phyloP scores from a whole-genome alignment of 2,888 invertebrate genomes.

The Ecdyonurus torrentis region DNA sequence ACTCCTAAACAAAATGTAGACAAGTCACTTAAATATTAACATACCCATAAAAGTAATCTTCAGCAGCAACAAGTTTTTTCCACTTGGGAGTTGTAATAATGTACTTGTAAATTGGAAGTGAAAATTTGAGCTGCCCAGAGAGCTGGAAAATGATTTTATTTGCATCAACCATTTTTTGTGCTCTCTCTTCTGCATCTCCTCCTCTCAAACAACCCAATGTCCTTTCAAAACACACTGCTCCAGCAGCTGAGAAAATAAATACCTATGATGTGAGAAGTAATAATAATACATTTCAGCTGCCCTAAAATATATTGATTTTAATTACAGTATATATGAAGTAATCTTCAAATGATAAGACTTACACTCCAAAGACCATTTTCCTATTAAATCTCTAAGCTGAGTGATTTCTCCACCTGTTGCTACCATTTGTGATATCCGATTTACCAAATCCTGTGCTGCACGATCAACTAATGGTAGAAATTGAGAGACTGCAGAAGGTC shows the following conservation, averaged over 20 bases:
- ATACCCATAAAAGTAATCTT: slow-evolving; percentile 31
- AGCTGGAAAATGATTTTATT: slow-evolving; percentile 21
- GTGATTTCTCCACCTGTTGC: slow-evolving; percentile 19
- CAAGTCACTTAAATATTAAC: slow-evolving; percentile 6
- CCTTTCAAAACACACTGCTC: slow-evolving; percentile 30
- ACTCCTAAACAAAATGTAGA: too few species aligned
- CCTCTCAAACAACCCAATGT: slow-evolving; percentile 27
- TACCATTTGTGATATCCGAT: too few species aligned
- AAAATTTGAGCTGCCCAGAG: slow-evolving; percentile 26
- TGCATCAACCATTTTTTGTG: slow-evolving; percentile 26
- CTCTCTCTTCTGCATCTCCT: slow-evolving; percentile 20
- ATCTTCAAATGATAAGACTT: slow-evolving; percentile 15
- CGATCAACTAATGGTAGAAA: slow-evolving; percentile 26
- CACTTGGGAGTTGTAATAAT: slow-evolving; percentile 30
- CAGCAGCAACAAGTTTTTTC: slow-evolving; percentile 26
- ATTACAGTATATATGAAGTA: neutral
- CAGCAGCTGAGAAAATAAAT: slow-evolving; percentile 23
- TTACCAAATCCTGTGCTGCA: slow-evolving; percentile 27
- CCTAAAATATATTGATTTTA: neutral
- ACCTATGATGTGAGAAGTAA: neutral
- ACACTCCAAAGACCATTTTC: slow-evolving; percentile 32
- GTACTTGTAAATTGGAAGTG: slow-evolving; percentile 28
- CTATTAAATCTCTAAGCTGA: slow-evolving; percentile 23
- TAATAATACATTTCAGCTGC: neutral
- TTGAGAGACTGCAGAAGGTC: slow-evolving; percentile 30